Conservation (phyloP, 2,113 vertebrate species). For the Steatornis caripensis region DNA sequence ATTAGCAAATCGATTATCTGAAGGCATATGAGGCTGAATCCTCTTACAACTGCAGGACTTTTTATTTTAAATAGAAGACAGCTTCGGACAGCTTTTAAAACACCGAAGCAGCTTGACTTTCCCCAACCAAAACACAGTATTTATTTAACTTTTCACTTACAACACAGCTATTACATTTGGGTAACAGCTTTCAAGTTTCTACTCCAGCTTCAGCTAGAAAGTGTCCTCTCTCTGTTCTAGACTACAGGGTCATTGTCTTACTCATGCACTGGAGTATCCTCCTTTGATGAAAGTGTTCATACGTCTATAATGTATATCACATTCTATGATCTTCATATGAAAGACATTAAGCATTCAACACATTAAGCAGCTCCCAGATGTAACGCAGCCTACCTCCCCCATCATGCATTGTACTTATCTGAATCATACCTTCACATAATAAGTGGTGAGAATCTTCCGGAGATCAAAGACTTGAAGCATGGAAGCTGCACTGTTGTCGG, state of each 20-base stretch:
- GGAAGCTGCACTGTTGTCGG: slow-evolving; percentile 87
- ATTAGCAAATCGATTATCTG: neutral
- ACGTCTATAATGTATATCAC: neutral
- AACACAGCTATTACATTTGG: neutral
- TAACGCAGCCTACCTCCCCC: neutral
- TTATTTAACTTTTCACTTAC: neutral
- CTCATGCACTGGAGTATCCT: neutral
- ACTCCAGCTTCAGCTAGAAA: neutral
- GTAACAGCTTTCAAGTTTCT: neutral
- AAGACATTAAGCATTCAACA: neutral
- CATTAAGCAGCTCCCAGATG: neutral
- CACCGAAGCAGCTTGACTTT: neutral
- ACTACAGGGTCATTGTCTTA: neutral
- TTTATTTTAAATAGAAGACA: no score
- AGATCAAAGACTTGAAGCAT: slow-evolving; percentile 91
- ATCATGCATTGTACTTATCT: fast-evolving
- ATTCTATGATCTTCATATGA: neutral
- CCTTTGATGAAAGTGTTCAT: neutral
- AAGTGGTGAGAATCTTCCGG: slow-evolving; percentile 85
- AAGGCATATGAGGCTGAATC: neutral
- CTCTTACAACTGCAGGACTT: neutral
- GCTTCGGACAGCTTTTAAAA: neutral
- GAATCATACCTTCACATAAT: slow-evolving; percentile 82
- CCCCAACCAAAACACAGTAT: neutral
- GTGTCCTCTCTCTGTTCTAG: neutral